A percentile compares a stretch with the other conserved stretches of the same genome.
Evolutionary conservation across 2,888 invertebrate species (phyloP).

Genomic region (Rhopalosiphum nymphaeae): DNA sequence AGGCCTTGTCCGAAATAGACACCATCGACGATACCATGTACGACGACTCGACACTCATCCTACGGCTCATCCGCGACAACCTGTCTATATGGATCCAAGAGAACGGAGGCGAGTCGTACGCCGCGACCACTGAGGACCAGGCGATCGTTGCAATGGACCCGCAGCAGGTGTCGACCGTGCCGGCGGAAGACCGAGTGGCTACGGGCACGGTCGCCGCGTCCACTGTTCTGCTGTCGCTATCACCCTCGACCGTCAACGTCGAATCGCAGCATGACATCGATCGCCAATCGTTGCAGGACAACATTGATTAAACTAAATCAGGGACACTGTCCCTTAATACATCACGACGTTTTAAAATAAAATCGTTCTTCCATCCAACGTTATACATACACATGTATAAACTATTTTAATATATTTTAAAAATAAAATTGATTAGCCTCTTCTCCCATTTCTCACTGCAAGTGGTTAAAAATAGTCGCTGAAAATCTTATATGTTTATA

Average conservation of each 20-base stretch:
- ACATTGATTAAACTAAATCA: neutral
- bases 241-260: neutral
- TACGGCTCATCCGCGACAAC: constrained; percentile 56
- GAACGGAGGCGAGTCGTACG: constrained; percentile 5
- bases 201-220: neutral
- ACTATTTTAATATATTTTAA: neutral
- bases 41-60: constrained; percentile 37
- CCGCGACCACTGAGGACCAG: neutral
- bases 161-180: neutral
- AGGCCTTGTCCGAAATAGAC: constrained; percentile 45
- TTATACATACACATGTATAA: neutral
- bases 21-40: neutral
- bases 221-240: neutral
- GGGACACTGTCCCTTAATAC: neutral
- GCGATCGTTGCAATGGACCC: neutral
- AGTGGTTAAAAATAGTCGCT: neutral
- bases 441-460: neutral
- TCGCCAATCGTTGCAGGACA: neutral
- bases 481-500: neutral
- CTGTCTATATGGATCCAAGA: constrained; percentile 43
- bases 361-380: neutral
- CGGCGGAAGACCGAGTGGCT: neutral
- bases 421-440: neutral
- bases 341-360: neutral
- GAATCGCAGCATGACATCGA: neutral